Conservation (phyloP, 2,888 invertebrate species). For the Zaprionus obscuricornis region DNA sequence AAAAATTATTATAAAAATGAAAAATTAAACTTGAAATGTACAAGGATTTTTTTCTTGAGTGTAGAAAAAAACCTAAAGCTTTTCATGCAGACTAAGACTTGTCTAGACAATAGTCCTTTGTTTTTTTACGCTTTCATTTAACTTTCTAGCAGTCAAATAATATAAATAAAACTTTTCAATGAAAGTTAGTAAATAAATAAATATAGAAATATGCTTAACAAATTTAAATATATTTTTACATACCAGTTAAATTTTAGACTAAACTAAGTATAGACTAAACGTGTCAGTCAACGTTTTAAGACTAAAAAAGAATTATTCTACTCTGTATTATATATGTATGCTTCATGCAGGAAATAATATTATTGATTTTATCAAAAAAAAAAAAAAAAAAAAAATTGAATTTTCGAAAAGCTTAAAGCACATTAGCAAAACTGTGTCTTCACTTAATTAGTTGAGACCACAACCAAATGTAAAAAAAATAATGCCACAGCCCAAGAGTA, state of each 20-base stretch:
- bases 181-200: slow-evolving; percentile 11
- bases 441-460: background rate
- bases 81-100: too few species aligned
- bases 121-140: too few species aligned
- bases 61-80: too few species aligned
- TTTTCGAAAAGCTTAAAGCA: background rate
- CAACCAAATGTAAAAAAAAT: background rate
- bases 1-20: too few species aligned
- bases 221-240: background rate
- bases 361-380: slow-evolving; percentile 46
- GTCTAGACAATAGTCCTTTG: too few species aligned
- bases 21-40: too few species aligned
- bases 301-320: slow-evolving; percentile 36
- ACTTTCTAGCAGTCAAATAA: too few species aligned
- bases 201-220: background rate
- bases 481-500: background rate
- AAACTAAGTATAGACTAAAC: background rate
- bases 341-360: background rate
- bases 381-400: slow-evolving; percentile 5
- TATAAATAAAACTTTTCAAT: background rate
- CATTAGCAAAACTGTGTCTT: slow-evolving; percentile 8
- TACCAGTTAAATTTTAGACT: slow-evolving; percentile 18
- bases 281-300: slow-evolving; percentile 5
- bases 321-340: background rate
- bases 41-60: too few species aligned